phyloP scores from a whole-genome alignment of 1,140 invertebrate genomes.

The Heterodera carotae region DNA sequence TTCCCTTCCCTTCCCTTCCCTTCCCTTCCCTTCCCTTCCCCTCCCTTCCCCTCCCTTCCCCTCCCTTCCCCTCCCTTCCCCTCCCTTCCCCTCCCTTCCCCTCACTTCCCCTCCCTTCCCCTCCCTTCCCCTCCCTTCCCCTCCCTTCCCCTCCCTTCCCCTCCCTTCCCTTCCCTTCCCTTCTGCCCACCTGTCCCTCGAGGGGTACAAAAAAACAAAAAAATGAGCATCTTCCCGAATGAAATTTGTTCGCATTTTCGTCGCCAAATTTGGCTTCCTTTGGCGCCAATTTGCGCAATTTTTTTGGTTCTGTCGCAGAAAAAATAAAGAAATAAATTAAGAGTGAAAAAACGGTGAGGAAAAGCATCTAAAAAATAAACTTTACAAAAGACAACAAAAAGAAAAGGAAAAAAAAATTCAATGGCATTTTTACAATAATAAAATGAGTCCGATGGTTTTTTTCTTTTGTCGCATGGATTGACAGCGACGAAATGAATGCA shows the following conservation, averaged over 20 bases:
- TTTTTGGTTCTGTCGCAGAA: not conserved
- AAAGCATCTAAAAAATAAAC: not conserved
- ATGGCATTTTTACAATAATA: not conserved
- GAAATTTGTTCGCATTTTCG: conserved; percentile 17
- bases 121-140: no score
- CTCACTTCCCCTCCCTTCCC: no score
- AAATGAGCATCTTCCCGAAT: conserved; percentile 17
- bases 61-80: no score
- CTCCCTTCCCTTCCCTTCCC: not conserved
- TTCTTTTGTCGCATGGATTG: not conserved
- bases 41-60: no score
- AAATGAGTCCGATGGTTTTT: not conserved
- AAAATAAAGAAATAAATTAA: not conserved
- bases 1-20: no score
- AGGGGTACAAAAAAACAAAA: conserved; percentile 26
- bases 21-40: no score
- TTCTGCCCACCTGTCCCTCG: conserved; percentile 1
- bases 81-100: no score
- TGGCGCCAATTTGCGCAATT: conserved; percentile 8
- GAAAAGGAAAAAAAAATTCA: not conserved
- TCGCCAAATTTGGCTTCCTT: conserved; percentile 12
- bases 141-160: not conserved
- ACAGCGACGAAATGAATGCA: no score
- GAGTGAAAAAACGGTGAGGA: not conserved
- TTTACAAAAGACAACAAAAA: not conserved